Evolutionary conservation across 2,888 invertebrate genomes (phyloP), one percentile per base, ranked within the genome.

Genomic region (Argyresthia albistria): DNA sequence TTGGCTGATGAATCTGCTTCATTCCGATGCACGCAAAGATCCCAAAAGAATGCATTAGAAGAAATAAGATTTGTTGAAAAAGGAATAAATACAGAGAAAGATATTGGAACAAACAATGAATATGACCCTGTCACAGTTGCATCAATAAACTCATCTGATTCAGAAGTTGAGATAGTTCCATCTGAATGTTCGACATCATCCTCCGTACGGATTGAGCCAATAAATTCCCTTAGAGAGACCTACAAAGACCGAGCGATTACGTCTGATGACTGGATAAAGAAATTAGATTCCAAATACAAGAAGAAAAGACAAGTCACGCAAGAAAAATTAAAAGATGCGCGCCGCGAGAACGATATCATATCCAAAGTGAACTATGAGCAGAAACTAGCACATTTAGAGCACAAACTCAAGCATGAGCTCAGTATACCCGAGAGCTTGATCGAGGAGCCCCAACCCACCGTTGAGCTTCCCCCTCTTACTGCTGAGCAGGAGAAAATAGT

Each of bases 401-500:
- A 86, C 61, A 74, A 80, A 73, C 46, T 84, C 46, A 86, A 87
- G 56, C 67, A 82, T 69, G 79, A 80, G 69, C 60, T 73, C 57
- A 88, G 63, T 58, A 91, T 67, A 89, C 91, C 67, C 58, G 90
- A 70, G 75, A 87, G 68, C 74, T 73, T 64, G 57, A 78, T 61
- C 70, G 89, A 68, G 79, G 90, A 69, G 73, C 71, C 74, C 0
- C 76, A 80, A 53, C 78, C 88, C 0, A 67, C 69, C 0, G 76
- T 71, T 0, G 84, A 83, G 58, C 56, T 93, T 43, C 90, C 92
- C 0, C 88, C 90, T 51, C 73, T 96, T n/a, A 92, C 92, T 0
- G 81, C 89, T 0, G 91, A 92, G 36, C 93, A 95, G 70, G 83
- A 91, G 55, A 77, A 80, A 35, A 65, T 89, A 51, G 89, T 93